Conservation (phyloP, 2,113 vertebrate genomes). For the Odontophorus gujanensis region DNA sequence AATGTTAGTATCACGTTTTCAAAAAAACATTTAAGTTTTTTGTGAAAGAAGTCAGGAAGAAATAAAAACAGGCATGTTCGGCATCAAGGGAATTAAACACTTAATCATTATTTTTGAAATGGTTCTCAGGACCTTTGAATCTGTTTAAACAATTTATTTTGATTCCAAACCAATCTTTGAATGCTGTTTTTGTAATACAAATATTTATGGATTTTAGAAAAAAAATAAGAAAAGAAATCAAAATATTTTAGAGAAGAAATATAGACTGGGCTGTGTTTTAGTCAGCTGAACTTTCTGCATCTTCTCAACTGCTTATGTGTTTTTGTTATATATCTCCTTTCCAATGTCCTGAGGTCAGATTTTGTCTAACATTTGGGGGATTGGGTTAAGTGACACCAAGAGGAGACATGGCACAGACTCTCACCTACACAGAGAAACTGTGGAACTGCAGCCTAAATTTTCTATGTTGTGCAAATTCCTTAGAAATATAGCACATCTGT, state of each 20-base stretch:
- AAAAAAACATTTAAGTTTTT: not conserved
- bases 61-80: not conserved
- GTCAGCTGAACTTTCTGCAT: not conserved
- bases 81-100: not conserved
- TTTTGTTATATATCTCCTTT: not conserved
- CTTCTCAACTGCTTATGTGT: not conserved
- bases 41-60: not conserved
- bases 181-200: not conserved
- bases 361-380: not conserved
- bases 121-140: not conserved
- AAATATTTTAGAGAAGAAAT: not conserved
- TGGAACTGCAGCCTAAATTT: not conserved
- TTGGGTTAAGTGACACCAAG: not conserved
- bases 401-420: no score
- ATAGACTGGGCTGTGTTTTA: rapidly evolving
- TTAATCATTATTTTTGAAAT: not conserved
- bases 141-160: not conserved
- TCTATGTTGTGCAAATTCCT: not conserved
- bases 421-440: not conserved
- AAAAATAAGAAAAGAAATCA: not conserved
- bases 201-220: not conserved
- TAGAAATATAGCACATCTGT: not conserved
- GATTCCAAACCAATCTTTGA: not conserved
- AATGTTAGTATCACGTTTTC: not conserved
- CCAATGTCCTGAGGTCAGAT: not conserved